Base-by-base conservation (phyloP, 1,140 invertebrate genomes). In the Geopemphigus sp. region DNA sequence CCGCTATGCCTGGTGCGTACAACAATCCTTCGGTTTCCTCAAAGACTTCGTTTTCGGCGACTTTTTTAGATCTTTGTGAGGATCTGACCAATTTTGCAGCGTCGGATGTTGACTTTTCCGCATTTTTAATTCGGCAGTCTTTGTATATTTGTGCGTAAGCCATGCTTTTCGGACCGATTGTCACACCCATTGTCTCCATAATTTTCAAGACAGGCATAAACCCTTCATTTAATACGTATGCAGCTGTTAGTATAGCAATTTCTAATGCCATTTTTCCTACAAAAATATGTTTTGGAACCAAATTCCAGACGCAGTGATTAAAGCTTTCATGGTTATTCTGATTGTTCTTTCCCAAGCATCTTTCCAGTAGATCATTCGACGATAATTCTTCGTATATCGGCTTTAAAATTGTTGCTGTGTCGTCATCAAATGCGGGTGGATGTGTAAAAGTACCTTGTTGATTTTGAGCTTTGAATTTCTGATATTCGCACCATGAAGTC, bases 401-500 rank as follows among this genome's bases (percentile, higher is more conserved):
- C 24, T 81, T 76, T 26, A 83, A 83, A 45, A 82, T 56, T 59
- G 76, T 53, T 17, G 64, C 32, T 12, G 59, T 19, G 17, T 53
- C 50, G 12, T 19, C 10, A 54, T 54, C 72, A 45, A 78, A 56
- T 19, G 68, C 73, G 29, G 80, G 53, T 15, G 64, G 61, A 63
- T 81, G 81, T 17, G 80, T 57, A 80, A 81, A 82, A 4, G 15
- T 47, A 57, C 78, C 61, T 45, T 81, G 80, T 56, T 80, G 81
- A 56, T 80, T 80, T 50, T 53, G 50, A 70, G 83, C 83, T 53
- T 53, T 17, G 17, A 10, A 11, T 82, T 83, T 82, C 32, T 83
- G 82, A 82, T 83, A 85, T 50, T 82, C 81, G 72, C 84, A 84
- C 83, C 83, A 85, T 6, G 81, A 83, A 57, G 84, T 83, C 73